Evolutionary conservation across 2,113 vertebrate genomes (phyloP).

Genomic region (Rafetus swinhoei): DNA sequence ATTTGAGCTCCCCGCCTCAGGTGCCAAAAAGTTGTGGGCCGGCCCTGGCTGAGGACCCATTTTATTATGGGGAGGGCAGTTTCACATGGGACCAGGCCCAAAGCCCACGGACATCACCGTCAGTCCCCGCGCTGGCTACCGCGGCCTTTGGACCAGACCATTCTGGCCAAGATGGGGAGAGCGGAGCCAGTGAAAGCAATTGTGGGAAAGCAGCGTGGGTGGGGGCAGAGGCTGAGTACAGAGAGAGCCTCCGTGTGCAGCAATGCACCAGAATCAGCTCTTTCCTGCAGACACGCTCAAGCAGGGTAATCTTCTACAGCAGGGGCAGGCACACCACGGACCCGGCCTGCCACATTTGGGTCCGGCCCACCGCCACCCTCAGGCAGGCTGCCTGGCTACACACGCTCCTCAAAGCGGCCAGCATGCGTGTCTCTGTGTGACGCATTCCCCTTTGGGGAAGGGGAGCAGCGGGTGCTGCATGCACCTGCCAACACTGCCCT

Average conservation of each 20-base stretch:
- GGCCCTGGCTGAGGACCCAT: no score
- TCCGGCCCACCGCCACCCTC: no score
- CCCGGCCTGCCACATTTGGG: no score
- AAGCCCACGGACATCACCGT: neutral
- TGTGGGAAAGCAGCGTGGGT: neutral
- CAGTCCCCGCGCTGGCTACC: neutral
- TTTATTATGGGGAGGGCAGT: neutral
- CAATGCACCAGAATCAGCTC: neutral
- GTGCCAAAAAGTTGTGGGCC: no score
- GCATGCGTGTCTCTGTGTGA: no score
- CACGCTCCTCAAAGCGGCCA: no score
- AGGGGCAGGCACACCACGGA: no score
- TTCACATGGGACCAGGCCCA: neutral
- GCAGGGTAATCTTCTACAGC: neutral
- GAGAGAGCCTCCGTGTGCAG: accelerated
- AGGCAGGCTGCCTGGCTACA: no score
- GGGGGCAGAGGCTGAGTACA: neutral
- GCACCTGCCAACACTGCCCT: no score
- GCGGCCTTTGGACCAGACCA: neutral
- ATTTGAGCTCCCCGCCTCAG: no score
- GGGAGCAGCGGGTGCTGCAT: no score
- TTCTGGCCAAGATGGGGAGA: neutral
- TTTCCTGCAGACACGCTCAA: neutral
- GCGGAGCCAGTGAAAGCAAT: neutral
- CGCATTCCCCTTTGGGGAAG: no score